Evolutionary conservation across 2,113 vertebrate species (phyloP).

Genomic region (Muscicapa adusta): DNA sequence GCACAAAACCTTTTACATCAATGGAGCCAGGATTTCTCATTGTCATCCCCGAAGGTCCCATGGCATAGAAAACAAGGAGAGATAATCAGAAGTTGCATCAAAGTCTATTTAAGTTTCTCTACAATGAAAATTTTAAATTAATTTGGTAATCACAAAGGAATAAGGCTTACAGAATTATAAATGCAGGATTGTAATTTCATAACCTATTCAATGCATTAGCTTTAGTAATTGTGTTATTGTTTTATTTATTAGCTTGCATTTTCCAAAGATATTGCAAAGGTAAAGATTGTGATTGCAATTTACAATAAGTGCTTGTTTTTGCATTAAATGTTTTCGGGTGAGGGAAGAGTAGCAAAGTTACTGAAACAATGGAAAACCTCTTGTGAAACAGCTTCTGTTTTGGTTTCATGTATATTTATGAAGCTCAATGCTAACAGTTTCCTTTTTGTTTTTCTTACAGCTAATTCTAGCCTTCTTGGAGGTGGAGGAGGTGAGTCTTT

Average conservation of each 20-base stretch:
- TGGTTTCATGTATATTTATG: not conserved
- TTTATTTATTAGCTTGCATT: not conserved
- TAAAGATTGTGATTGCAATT: not conserved
- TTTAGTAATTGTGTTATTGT: not conserved
- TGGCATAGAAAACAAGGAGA: not conserved
- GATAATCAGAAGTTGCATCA: not conserved
- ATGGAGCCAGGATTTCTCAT: not conserved
- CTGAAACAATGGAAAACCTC: not conserved
- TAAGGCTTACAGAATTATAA: not conserved
- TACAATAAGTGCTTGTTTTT: not conserved
- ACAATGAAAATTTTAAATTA: not conserved
- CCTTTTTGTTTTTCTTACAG: constrained; percentile 73
- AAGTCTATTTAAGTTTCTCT: not conserved
- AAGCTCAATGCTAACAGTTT: constrained; percentile 35
- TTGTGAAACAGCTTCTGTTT: not conserved
- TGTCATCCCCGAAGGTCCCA: not conserved
- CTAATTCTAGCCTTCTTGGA: constrained; percentile 96
- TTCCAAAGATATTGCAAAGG: not conserved
- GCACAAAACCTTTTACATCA: not conserved
- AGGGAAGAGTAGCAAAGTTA: not conserved
- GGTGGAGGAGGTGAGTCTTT: constrained; percentile 92
- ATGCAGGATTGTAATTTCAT: not conserved
- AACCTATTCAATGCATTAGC: not conserved
- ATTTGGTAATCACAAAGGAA: not conserved
- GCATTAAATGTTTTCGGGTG: not conserved